Percentiles rank a stretch among this genome's conserved stretches.
Conservation (phyloP, 2,113 vertebrate genomes). For the Syngnathoides biaculeatus region DNA sequence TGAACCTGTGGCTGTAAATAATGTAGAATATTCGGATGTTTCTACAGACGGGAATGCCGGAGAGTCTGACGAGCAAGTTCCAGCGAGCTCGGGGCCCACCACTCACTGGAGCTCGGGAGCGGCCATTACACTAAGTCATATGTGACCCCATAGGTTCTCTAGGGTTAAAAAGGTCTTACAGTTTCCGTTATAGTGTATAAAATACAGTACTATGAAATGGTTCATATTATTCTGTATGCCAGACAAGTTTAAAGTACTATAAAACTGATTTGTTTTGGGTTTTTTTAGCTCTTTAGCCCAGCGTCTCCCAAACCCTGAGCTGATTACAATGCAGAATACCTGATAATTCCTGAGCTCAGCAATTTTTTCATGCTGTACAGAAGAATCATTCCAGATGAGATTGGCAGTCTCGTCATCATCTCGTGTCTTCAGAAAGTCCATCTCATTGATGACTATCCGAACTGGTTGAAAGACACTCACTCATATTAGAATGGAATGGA, state of each 20-base stretch:
- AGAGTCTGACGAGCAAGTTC: too few relatives aligned
- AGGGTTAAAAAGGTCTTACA: conserved; percentile 2
- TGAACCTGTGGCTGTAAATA: too few relatives aligned
- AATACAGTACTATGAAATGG: conserved; percentile 1
- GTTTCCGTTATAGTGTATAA: not conserved
- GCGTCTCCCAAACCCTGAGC: not conserved
- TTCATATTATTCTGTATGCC: not conserved
- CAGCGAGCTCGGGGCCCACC: too few relatives aligned
- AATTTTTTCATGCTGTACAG: conserved; percentile 96
- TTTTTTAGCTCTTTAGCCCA: not conserved
- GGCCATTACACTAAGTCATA: too few relatives aligned
- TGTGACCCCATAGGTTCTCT: too few relatives aligned
- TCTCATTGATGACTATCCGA: conserved; percentile 86
- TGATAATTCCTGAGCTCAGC: conserved; percentile 96
- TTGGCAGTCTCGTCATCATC: conserved; percentile 96
- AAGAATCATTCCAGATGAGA: conserved; percentile 95
- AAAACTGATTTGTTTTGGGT: not conserved
- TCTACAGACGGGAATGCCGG: too few relatives aligned
- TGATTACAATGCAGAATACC: conserved; percentile 64
- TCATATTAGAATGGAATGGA: conserved; percentile 19
- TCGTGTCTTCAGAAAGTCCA: conserved; percentile 85
- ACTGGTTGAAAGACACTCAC: conserved; percentile 68
- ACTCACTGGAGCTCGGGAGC: too few relatives aligned
- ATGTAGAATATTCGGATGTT: too few relatives aligned
- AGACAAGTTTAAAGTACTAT: not conserved